Evolutionary conservation across 2,888 invertebrate genomes (phyloP).

Genomic region (Furcula furcula): DNA sequence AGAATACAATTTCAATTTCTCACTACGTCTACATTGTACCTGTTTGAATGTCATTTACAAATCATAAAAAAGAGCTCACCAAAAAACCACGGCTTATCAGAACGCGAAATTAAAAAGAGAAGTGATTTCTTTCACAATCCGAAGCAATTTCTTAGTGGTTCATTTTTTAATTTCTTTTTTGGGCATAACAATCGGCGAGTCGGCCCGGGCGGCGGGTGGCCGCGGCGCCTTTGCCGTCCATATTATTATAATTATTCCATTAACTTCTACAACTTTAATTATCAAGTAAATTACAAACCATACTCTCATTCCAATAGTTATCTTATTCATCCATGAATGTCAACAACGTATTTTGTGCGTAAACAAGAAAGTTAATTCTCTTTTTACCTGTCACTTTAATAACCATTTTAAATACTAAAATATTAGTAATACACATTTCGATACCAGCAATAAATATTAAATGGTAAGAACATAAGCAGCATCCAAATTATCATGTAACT

Average conservation of each 20-base stretch:
- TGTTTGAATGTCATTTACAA: constrained; percentile 53
- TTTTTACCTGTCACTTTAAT: not conserved
- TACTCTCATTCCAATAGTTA: constrained; percentile 42
- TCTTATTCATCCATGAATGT: constrained; percentile 9
- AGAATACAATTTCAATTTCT: constrained; percentile 53
- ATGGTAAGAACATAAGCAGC: constrained; percentile 11
- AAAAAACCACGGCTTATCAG: constrained; percentile 41
- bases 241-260: constrained; percentile 80
- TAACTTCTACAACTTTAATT: constrained; percentile 73
- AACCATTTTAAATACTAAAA: constrained; percentile 16
- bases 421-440: constrained; percentile 12
- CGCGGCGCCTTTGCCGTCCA: constrained; percentile 66
- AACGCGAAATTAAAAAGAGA: constrained; percentile 39
- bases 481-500: constrained; percentile 31
- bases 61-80: constrained; percentile 49
- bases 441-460: constrained; percentile 15
- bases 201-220: constrained; percentile 69
- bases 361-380: not conserved
- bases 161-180: constrained; percentile 76
- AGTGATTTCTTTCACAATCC: constrained; percentile 52
- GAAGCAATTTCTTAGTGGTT: constrained; percentile 62
- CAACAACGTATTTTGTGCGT: constrained; percentile 10
- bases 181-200: constrained; percentile 69
- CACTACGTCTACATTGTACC: constrained; percentile 48
- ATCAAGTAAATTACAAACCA: constrained; percentile 62